Conservation (phyloP, 1,140 invertebrate genomes). For the Odontomachus brunneus region DNA sequence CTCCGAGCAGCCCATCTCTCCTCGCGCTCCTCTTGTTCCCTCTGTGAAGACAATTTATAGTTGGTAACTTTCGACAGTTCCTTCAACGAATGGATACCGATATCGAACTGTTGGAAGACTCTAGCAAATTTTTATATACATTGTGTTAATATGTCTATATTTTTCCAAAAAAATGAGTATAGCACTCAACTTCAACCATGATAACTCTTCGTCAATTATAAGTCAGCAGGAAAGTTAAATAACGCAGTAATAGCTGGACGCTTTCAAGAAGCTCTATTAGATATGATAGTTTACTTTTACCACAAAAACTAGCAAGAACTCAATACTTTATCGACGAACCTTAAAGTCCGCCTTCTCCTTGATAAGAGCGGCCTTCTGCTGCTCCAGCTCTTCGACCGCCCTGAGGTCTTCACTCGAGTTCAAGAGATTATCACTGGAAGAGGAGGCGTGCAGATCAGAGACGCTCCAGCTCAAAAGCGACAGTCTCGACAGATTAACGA, state of each 20-base stretch:
- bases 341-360: constrained; percentile 85
- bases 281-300: too few species aligned
- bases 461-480: constrained; percentile 94
- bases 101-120: too few species aligned
- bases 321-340: constrained; percentile 66
- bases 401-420: constrained; percentile 84
- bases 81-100: too few species aligned
- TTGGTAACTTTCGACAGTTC: background rate
- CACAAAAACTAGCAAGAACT: background rate
- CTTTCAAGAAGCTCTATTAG: background rate
- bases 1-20: constrained; percentile 84
- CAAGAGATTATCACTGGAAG: constrained; percentile 89
- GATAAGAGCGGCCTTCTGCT: constrained; percentile 84
- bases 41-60: constrained; percentile 67
- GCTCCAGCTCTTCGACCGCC: constrained; percentile 83
- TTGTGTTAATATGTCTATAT: too few species aligned
- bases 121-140: too few species aligned
- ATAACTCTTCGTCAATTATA: too few species aligned
- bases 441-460: constrained; percentile 90
- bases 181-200: too few species aligned
- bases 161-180: too few species aligned
- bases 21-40: constrained; percentile 85
- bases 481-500: constrained; percentile 92
- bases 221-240: too few species aligned
- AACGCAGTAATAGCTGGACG: background rate